phyloP scores from a whole-genome alignment of 1,140 invertebrate species.

The Pissodes strobi region DNA sequence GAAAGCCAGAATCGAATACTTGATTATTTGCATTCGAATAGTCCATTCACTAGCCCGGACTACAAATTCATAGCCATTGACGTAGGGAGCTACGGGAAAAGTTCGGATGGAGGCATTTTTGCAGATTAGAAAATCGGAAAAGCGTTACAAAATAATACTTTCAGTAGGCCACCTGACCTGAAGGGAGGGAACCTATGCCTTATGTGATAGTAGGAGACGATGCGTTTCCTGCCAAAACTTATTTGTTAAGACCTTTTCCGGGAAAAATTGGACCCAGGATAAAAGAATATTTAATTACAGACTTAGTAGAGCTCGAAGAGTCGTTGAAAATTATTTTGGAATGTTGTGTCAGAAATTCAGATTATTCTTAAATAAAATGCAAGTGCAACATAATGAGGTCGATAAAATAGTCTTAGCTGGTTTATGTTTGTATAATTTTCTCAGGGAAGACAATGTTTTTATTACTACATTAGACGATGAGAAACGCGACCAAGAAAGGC shows the following conservation, averaged over 20 bases:
- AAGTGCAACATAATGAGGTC: slow-evolving; percentile 17
- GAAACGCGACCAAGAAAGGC: no score
- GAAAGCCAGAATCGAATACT: no score
- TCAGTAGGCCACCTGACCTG: no score
- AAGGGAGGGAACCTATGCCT: no score
- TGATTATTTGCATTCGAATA: no score
- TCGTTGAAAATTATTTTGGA: slow-evolving; percentile 58
- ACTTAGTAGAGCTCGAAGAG: slow-evolving; percentile 46
- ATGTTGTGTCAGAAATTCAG: slow-evolving; percentile 52
- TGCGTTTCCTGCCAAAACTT: slow-evolving; percentile 17
- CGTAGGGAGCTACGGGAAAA: slow-evolving; percentile 11
- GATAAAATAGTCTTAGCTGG: slow-evolving; percentile 19
- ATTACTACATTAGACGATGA: no score
- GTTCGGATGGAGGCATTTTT: slow-evolving; percentile 13
- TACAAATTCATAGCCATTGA: neutral
- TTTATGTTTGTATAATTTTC: no score
- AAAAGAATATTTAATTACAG: slow-evolving; percentile 55
- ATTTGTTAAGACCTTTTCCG: slow-evolving; percentile 22
- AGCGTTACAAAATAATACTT: no score
- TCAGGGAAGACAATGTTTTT: no score
- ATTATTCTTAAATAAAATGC: slow-evolving; percentile 47
- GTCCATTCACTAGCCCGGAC: no score
- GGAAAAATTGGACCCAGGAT: slow-evolving; percentile 35
- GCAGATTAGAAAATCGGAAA: no score
- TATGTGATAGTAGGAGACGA: slow-evolving; percentile 19